Conservation (phyloP, 2,113 vertebrate species). For the Canis aureus region DNA sequence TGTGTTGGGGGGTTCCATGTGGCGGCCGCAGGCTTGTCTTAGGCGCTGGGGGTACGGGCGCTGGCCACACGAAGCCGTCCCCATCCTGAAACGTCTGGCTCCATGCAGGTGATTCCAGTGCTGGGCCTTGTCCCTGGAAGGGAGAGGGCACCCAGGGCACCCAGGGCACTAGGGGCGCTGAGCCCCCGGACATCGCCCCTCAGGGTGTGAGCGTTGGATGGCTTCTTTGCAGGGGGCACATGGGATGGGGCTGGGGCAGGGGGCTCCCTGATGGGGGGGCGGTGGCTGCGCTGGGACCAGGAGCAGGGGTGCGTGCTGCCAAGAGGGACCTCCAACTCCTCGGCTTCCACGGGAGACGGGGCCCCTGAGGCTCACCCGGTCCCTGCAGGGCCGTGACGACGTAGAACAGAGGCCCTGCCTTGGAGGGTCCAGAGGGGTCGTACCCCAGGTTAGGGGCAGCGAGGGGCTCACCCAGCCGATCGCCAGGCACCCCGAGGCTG, state of each 20-base stretch:
- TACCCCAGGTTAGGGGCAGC: no score
- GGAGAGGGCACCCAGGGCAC: no score
- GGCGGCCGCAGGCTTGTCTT: no score
- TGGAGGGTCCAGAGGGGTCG: not conserved
- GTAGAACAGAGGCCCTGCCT: rapidly evolving
- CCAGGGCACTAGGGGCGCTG: no score
- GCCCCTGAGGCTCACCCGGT: not conserved
- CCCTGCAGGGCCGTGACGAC: rapidly evolving
- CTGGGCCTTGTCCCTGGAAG: not conserved
- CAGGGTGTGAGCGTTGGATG: not conserved
- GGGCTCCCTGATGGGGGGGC: no score
- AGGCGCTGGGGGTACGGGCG: rapidly evolving
- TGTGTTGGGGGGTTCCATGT: not conserved
- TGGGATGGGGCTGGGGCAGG: not conserved
- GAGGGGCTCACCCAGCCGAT: rapidly evolving
- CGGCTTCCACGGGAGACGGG: not conserved
- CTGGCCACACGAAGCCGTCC: not conserved
- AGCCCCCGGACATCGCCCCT: not conserved
- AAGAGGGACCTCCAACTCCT: not conserved
- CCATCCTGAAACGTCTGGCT: not conserved
- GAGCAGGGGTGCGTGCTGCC: no score
- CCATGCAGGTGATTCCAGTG: not conserved
- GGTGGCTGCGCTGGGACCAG: not conserved
- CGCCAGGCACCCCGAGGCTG: no score
- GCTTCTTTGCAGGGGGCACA: not conserved